Base-by-base conservation (phyloP, 2,888 invertebrate species). In the Junonia oenone region DNA sequence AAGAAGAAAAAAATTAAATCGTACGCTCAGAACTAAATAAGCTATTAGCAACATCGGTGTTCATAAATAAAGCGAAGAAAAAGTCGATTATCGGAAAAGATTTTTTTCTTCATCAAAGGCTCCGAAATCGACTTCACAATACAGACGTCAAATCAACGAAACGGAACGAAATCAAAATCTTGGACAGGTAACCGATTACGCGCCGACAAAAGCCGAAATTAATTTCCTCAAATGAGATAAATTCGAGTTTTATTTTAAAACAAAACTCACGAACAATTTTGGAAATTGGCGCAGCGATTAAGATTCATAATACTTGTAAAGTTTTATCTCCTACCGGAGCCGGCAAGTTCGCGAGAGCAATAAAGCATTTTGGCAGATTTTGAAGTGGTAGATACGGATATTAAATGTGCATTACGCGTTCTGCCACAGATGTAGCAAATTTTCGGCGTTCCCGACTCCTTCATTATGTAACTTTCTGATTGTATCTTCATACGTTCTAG, bases 281-380 rank as follows among this genome's bases (percentile, higher is more conserved):
- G 78, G 70, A 69, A 84, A 88, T 88, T 81, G 84, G 79, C 83
- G 77, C 75, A 72, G 74, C 81, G 83, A 85, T 86, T 87, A 85
- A 83, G 87, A 88, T 87, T 88, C 89, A 88, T 88, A 88, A 87
- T 84, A 83, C 83, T 73, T 83, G 80, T 83, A 81, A 88, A 89
- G 87, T 89, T 88, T 88, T 87, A 88, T 88, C 87, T 83, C 70
- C 63, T 68, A 61, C 61, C 71, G 75, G 76, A 76, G 80, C 82
- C 75, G 76, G 69, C 76, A 83, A 83, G 78, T 81, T 83, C 78
- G 71, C 71, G 76, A 67, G 71, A 78, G 86, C 83, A 83, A 88
- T 89, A 89, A 89, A 89, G 83, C 87, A 88, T 88, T 88, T 88
- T 83, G 86, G 81, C 81, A 80, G 82, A 86, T 88, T 87, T 83